Conservation (phyloP, 2,113 vertebrate genomes). For the Haemorhous mexicanus region DNA sequence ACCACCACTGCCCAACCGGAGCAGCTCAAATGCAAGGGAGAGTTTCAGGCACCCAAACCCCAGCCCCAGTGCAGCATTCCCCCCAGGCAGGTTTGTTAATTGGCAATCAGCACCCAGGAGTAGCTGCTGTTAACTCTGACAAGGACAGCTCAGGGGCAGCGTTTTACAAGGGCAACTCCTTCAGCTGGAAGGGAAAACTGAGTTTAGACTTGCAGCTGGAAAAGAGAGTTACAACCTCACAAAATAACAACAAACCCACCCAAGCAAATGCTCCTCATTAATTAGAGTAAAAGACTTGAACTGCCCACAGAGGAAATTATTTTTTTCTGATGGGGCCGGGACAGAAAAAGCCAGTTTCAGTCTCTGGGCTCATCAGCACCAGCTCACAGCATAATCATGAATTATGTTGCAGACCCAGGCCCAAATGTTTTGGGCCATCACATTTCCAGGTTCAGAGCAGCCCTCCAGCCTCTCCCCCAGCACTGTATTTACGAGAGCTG, state of each 20-base stretch:
- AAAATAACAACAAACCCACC: neutral
- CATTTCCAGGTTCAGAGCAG: neutral
- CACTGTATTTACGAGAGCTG: neutral
- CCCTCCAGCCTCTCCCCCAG: neutral
- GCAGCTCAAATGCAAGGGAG: neutral
- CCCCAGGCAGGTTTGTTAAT: neutral
- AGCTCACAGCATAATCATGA: neutral
- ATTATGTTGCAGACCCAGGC: fast-evolving
- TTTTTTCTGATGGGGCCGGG: neutral
- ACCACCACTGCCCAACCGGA: neutral
- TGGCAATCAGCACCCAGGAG: neutral
- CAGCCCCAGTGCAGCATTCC: neutral
- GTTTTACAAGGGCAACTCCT: neutral
- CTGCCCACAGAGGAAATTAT: neutral
- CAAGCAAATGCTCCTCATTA: neutral
- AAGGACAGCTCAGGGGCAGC: neutral
- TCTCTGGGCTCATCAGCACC: neutral
- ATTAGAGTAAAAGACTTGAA: neutral
- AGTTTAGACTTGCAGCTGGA: neutral
- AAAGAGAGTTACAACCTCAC: neutral
- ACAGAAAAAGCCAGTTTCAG: neutral
- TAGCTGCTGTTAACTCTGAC: neutral
- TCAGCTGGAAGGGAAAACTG: neutral
- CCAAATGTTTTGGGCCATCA: neutral
- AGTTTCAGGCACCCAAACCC: neutral